Evolutionary conservation across 2,888 invertebrate species (phyloP), one percentile per base, ranked within the genome.

Genomic region (Cephus rjabovi): DNA sequence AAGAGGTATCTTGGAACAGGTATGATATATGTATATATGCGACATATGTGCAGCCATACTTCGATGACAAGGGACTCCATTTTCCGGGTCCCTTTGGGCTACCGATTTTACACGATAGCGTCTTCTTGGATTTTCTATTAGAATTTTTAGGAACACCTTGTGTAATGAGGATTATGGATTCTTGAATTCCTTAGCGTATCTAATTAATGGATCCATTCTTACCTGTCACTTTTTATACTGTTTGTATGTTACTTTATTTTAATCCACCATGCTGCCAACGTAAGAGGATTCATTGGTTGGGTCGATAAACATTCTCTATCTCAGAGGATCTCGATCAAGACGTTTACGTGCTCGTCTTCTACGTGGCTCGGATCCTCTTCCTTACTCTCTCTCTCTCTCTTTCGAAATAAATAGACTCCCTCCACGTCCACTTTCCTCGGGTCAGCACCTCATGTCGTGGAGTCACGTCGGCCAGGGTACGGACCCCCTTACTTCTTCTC

Each of bases 1-100:
- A 80, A 78, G 83, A 84, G 83, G 81, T 82, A 69, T 75, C 78
- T 81, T 81, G 74, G 79, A 77, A 76, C 77, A 77, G 78, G 76
- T 69, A 79, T 78, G 83, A 56, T 56, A 23, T 56, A 56, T 56
- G 56, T 56, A 56, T 23, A 23, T 56, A 56, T 56, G 2, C 23
- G 23, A 56, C 56, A 23, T 23, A 56, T 23, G 56, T 2, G 9
- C 15, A 40, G 40, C 15, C 23, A 56, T 56, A 23, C 56, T 56
- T 56, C 56, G 56, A 56, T 56, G 56, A 56, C 56, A 56, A 56
- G 56, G 56, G 23, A 56, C 56, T 23, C 56, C 56, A 23, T 23
- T 56, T 56, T 23, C 9, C 9, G 23, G 56, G 2, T 23, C 23
- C 23, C 23, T 56, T 56, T 56, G 56, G 56, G 56, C 56, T 56